Evolutionary conservation across 2,888 invertebrate genomes (phyloP), one percentile per base, ranked within the genome.

Genomic region (Dorcus hopei): DNA sequence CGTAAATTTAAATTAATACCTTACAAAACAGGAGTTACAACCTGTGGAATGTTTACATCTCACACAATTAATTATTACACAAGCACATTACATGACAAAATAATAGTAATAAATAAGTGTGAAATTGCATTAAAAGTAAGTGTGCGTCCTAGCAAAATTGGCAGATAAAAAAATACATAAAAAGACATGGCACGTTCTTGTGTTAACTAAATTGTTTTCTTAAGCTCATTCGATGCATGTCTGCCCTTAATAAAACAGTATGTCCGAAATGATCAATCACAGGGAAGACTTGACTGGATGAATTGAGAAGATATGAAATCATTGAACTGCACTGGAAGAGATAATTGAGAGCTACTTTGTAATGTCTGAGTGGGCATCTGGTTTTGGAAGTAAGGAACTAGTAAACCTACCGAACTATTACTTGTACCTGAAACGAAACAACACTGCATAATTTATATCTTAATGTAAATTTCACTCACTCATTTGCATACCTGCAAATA

Each of bases 351-450:
- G 48, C 50, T 48, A 61, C 64, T 59, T 55, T 56, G 64, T 23
- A 65, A 51, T 39, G 62, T 49, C 53, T 70, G 70, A 54, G 57
- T 66, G 57, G 74, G 71, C 64, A 73, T 62, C 52, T 72, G 63
- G 40, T 70, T 61, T 58, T 72, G 73, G 61, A 72, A 70, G 57
- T 72, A 74, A 16, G 74, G 74, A 38, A 70, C 69, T 8, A 75
- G 59, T 33, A 70, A 61, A 41, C 67, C 67, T 45, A 70, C 60
- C 7, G 68, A 69, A 56, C 56, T 72, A 41, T 55, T 67, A 49
- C 66, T 59, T 9, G 66, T 61, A 54, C 68, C 71, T 70, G 57
- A 41, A 66, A 66, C 59, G 62, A 52, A 62, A 41, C 23, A 54
- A 42, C 8, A 38, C 11, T 53, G 23, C 11, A 40, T 47, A 7